Evolutionary conservation across 2,888 invertebrate species (phyloP), one percentile per base, ranked within the genome.

Genomic region (Lapara coniferarum): DNA sequence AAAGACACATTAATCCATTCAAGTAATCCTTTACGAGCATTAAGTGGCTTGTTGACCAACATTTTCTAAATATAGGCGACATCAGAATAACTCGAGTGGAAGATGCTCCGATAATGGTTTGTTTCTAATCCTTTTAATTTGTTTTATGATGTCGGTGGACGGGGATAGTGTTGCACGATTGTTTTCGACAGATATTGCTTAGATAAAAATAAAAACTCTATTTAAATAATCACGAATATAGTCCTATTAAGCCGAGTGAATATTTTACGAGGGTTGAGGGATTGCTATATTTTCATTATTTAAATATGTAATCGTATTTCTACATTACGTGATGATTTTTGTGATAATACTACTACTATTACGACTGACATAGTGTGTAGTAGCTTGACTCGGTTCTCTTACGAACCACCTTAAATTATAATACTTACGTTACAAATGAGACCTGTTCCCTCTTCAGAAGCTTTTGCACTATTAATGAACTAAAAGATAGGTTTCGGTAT

Each of bases 1-100:
- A 59, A 59, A 56, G 56, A 63, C 46, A 19, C 16, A 59, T 44
- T 69, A 63, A 59, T 63, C 53, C 68, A 52, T 46, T 52, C 53
- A 69, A 19, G 44, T 44, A 69, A 69, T 53, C 68, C 63, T 53
- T 59, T 63, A 52, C 37, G 59, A 52, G 37, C 63, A 51, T 55
- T 67, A 25, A 56, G 66, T 70, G 52, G 74, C 73, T 78, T 75
- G 71, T 74, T 73, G 72, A 79, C 76, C 78, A 78, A 71, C 59
- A 52, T 68, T 66, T 19, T 37, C 66, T 69, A 70, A 72, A 78
- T 77, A 71, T 76, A 79, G 76, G 73, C 68, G 25, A 46, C 71
- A 73, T 68, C 58, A 76, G 76, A 79, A 75, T 78, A 70, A 70
- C 25, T 69, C 51, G 44, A 69, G 68, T 69, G 68, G 52, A 63